A percentile compares a stretch with the other conserved stretches of the same genome.
These are phyloP conservation scores for Potamarius usumacintae DNA, from an alignment of 2,113 vertebrate genomes.

Conservation along the genomic window DNA sequence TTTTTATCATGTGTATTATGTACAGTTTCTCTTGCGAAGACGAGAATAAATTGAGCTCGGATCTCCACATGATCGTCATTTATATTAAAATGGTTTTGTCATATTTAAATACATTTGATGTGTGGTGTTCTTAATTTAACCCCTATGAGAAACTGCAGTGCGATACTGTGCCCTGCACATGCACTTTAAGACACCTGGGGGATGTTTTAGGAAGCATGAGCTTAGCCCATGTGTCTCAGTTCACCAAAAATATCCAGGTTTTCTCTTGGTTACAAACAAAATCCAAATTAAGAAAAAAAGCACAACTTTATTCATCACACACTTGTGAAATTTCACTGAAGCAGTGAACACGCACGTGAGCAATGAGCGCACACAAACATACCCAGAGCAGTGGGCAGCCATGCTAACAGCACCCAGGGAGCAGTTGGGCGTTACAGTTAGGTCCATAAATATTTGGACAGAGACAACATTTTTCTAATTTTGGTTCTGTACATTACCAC, in stretches of 20 bases:
- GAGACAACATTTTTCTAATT: too few relatives aligned
- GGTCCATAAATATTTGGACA: too few relatives aligned
- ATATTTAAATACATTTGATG: conserved; percentile 22
- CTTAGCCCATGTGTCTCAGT: neutral
- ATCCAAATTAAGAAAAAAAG: too few relatives aligned
- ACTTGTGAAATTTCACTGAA: too few relatives aligned
- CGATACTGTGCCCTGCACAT: neutral
- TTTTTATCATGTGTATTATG: conserved; percentile 35
- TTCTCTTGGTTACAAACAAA: neutral
- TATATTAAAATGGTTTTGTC: conserved; percentile 39
- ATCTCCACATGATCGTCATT: conserved; percentile 1
- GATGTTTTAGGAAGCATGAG: neutral
- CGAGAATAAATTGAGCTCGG: neutral
- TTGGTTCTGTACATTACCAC: too few relatives aligned
- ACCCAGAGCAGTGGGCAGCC: too few relatives aligned
- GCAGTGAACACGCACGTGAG: too few relatives aligned
- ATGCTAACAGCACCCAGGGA: too few relatives aligned
- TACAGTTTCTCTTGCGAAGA: conserved; percentile 37
- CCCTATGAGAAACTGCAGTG: neutral
- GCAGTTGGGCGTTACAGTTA: too few relatives aligned
- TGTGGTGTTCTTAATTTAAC: neutral
- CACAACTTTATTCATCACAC: too few relatives aligned
- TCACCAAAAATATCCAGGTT: neutral
- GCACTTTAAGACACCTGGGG: neutral
- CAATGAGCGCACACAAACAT: too few relatives aligned